Evolutionary conservation across 2,113 vertebrate species (phyloP), one percentile per base, ranked within the genome.

Genomic region (Lutjanus erythropterus): DNA sequence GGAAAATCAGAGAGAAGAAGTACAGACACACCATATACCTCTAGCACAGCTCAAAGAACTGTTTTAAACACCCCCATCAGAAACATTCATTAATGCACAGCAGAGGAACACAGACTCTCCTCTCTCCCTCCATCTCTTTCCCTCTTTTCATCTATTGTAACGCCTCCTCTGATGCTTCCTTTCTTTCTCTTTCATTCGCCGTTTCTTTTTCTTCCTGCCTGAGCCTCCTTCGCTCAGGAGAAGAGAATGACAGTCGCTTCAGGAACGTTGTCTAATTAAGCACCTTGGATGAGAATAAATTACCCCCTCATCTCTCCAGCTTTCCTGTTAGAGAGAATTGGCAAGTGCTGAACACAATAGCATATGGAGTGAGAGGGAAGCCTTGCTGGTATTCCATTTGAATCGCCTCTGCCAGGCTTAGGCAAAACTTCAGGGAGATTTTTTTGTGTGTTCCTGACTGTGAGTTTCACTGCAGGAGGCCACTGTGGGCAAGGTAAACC

Each of bases 231-330:
- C 14, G 35, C 53, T 50, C 0, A 18, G 52, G 41, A 61, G 29
- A 46, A n/a, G 6, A 75, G 58, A 72, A 53, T 69, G 80, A 77
- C 71, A 75, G 81, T 87, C 85, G 81, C 76, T 90, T 65, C 72
- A 41, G 81, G 73, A 84, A 56, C 58, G 84, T 12, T 58, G 67
- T 84, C 72, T 84, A 88, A 91, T 89, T 81, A 86, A 83, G 29
- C 65, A 79, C 67, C 50, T 62, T 78, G 66, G 87, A 80, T 73
- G 62, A 86, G 60, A 80, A 89, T 84, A 84, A 83, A 75, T 80
- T 25, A 60, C 59, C 14, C 29, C 33, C 31, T 79, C 66, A 61
- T 58, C 74, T 81, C 80, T 67, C 29, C 64, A 49, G 39, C 67
- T 31, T 80, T 70, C 31, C 50, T 75, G 49, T 71, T 55, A 66